Percentiles rank a stretch among this genome's conserved stretches.
These are phyloP conservation scores for Halesus radiatus DNA, from an alignment of 1,140 invertebrate genomes.

Conservation along the genomic window DNA sequence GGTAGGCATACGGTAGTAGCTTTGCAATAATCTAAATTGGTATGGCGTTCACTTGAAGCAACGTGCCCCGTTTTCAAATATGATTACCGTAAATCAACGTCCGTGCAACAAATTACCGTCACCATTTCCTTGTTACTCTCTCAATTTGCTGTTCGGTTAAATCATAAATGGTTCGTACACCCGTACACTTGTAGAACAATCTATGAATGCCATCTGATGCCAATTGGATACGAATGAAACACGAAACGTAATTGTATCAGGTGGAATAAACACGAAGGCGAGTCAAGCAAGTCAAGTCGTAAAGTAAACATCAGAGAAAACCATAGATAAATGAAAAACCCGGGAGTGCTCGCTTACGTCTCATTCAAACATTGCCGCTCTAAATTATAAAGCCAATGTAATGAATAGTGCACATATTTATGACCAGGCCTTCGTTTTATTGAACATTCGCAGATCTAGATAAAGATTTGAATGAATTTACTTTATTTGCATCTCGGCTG, in stretches of 20 bases:
- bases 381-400: not conserved
- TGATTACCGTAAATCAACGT: slow-evolving; percentile 5
- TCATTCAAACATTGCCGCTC: not conserved
- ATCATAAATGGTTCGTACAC: not conserved
- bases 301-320: slow-evolving; percentile 6
- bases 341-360: not conserved
- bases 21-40: too few species aligned
- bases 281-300: not conserved
- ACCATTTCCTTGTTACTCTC: not conserved
- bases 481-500: too few species aligned
- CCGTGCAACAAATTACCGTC: not conserved
- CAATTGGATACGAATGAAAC: slow-evolving; percentile 6
- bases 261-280: not conserved
- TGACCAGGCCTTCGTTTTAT: not conserved
- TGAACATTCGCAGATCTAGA: not conserved
- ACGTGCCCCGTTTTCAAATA: slow-evolving; percentile 1
- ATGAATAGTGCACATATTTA: not conserved
- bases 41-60: not conserved
- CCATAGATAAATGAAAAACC: not conserved
- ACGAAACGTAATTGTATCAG: slow-evolving; percentile 11
- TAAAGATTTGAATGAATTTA: too few species aligned
- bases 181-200: not conserved
- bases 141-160: not conserved
- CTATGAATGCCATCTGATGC: slow-evolving; percentile 1
- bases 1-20: too few species aligned